These are phyloP conservation scores for Harpalus rubripes DNA, from an alignment of 2,888 invertebrate species.

Conservation along the genomic window DNA sequence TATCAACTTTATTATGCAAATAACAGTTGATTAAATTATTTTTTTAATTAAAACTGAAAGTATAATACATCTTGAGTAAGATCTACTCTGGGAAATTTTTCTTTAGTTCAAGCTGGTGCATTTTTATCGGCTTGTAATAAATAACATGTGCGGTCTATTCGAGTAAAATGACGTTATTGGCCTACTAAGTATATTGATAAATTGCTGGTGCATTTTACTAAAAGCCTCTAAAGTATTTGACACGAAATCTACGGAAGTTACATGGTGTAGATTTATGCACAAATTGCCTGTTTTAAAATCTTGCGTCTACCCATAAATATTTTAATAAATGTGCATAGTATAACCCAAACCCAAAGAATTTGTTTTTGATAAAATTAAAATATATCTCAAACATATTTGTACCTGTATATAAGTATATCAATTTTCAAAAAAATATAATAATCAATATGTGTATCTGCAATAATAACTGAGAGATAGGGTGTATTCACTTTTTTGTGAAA, in stretches of 20 bases:
- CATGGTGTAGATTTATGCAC: conserved; percentile 9
- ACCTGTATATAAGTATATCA: too few relatives aligned
- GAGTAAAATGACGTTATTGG: conserved; percentile 5
- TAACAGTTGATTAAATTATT: conserved; percentile 2
- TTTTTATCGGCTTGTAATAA: conserved; percentile 18
- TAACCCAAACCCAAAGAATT: too few relatives aligned
- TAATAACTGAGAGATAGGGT: too few relatives aligned
- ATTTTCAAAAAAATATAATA: too few relatives aligned
- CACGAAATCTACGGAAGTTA: neutral
- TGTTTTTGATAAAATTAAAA: too few relatives aligned
- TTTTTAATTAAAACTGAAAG: conserved; percentile 10
- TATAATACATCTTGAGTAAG: neutral
- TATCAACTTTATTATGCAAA: neutral
- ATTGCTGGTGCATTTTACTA: conserved; percentile 7
- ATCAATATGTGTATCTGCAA: too few relatives aligned
- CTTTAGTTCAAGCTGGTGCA: too few relatives aligned
- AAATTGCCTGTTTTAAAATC: conserved; percentile 23
- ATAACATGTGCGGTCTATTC: conserved; percentile 2
- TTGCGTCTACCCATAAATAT: neutral
- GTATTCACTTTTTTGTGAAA: too few relatives aligned
- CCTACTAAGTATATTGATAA: conserved; percentile 11
- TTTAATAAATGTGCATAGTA: too few relatives aligned
- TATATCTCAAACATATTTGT: too few relatives aligned
- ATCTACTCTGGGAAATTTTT: too few relatives aligned
- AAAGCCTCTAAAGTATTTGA: conserved; percentile 6